Evolutionary conservation across 1,140 invertebrate genomes (phyloP), one percentile per base, ranked within the genome.

Genomic region (Drosophila kikkawai): DNA sequence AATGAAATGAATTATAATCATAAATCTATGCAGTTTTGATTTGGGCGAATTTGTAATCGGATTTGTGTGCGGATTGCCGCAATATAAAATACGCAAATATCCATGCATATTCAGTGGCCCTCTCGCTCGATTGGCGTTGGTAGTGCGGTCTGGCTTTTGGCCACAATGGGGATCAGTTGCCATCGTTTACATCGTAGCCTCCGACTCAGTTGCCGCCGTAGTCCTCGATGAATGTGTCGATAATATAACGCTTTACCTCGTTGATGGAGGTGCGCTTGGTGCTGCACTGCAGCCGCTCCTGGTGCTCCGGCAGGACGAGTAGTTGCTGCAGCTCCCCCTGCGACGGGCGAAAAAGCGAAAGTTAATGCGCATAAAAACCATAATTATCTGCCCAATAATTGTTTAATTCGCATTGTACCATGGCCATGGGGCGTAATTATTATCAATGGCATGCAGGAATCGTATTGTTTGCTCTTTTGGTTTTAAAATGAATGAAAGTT

Each of bases 211-310:
- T 88, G 81, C 75, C 59, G 26, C 70, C 82, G 53, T 92, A 92
- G 75, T 92, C 91, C 76, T 91, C 91, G 59, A 92, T 92, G 67
- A 92, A 92, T 63, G 91, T 92, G 75, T 92, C 91, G 68, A 92
- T 92, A 47, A 92, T 92, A 45, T 92, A 92, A 17, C 91, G 92
- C 59, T 92, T 92, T 11, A 92, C 91, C 73, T 92, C 91, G 66
- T 92, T 92, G 71, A 92, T 92, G 22, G 91, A 92, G 47, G 87
- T 92, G 13, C 91, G 76, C 56, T 83, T 86, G 32, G 76, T 87
- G 65, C 91, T 92, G 78, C 91, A 92, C 68, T 92, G 91, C 47
- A 86, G 57, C 4, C 90, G 59, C 66, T 92, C 91, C 63, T 92
- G 91, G n/a, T 92, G 85, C 36, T 91, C 87, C 22, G 91, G 91